A percentile compares a stretch with the other conserved stretches of the same genome.
These are phyloP conservation scores for Crypturellus tataupa DNA, from an alignment of 2,797 vertebrate genomes.

Conservation along the genomic window DNA sequence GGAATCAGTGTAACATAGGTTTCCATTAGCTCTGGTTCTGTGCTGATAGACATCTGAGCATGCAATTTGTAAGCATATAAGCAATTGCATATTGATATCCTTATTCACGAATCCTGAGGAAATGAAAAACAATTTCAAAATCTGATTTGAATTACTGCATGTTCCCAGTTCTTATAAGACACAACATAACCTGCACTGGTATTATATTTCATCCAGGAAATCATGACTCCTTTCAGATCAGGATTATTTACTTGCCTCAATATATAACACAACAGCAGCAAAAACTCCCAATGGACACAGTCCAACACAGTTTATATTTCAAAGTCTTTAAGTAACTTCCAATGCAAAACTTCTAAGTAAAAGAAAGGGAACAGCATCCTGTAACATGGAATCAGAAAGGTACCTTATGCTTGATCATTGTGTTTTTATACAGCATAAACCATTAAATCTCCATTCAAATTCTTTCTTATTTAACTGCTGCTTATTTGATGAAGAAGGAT, in stretches of 20 bases:
- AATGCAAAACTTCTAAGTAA: constrained; percentile 3
- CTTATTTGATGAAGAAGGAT: not conserved
- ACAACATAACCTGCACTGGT: not conserved
- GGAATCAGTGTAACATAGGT: not conserved
- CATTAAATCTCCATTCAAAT: not conserved
- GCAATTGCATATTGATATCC: not conserved
- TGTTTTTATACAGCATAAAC: not conserved
- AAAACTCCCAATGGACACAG: not conserved
- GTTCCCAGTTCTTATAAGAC: not conserved
- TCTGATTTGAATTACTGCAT: not conserved
- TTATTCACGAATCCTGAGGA: not conserved
- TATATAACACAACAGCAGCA: not conserved
- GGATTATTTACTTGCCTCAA: not conserved
- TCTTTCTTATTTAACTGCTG: not conserved
- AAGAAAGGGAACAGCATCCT: not conserved
- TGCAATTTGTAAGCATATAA: not conserved
- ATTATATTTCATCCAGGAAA: not conserved
- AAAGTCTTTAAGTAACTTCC: not conserved
- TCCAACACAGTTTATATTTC: not conserved
- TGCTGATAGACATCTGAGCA: rapidly evolving
- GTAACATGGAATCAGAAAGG: not conserved
- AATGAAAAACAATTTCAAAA: not conserved
- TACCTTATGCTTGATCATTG: not conserved
- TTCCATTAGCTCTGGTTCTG: not conserved
- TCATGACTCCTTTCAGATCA: not conserved